Base-by-base conservation (phyloP, 2,797 vertebrate species). In the Periparus ater region DNA sequence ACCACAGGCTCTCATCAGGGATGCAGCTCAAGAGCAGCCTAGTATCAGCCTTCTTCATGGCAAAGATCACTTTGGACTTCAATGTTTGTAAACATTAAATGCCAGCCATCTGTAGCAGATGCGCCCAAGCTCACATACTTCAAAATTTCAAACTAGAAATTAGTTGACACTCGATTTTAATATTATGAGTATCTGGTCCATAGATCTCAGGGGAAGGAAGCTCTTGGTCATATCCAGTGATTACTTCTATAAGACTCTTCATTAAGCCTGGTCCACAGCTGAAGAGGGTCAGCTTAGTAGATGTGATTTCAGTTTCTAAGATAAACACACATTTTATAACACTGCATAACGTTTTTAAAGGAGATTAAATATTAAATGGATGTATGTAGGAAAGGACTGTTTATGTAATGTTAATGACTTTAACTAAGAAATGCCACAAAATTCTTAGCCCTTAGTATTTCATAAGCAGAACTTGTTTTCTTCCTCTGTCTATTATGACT, bases 321-420 rank as follows among this genome's bases (percentile, higher is more conserved):
- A 74, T 92, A 84, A 97, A 91, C 77, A 62, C 74, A 32, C 38
- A 38, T 92, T 97, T 97, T 95, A 48, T 88, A 88, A 92, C 45
- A 48, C 77, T 94, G 71, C 74, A 38, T 86, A 86, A 91, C 53
- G 13, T 95, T 96, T 97, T 95, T 76, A 80, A 91, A 94, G 85
- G 75, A 96, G 96, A 92, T 95, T 89, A 94, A 96, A 92, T 85
- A 91, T 92, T 95, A 95, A 95, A 94, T 87, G 63, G 92, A 86
- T 89, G 47, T 94, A 87, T 96, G 74, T 91, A 67, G 80, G 95
- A 77, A 78, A 36, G 45, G 60, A 70, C 53, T 97, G 61, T 81
- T 97, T 96, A 94, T 86, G 63, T 96, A 93, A 89, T 36, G 4
- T 77, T 83, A 85, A 84, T 85, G 40, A 79, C 29, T 75, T 60